Evolutionary conservation across 1,140 invertebrate species (phyloP), one percentile per base, ranked within the genome.

Genomic region (Pteromalus puparum): DNA sequence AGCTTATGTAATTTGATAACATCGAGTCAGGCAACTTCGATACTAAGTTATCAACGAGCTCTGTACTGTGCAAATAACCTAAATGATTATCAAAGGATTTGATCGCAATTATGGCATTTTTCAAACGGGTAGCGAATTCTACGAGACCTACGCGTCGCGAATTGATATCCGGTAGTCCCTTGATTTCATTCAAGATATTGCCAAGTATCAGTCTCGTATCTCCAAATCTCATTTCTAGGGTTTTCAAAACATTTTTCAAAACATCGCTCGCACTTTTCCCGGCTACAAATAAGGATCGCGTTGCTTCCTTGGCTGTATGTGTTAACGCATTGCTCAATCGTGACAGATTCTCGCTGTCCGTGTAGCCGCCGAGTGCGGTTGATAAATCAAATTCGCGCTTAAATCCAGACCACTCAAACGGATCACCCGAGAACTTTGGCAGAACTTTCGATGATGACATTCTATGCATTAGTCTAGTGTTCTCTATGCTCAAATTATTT

Each of bases 381-480:
- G 85, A 82, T 21, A 65, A n/a, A 74, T 86, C 85, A 46, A 73
- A 86, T 2, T 73, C 34, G 46, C 42, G 61, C 21, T 80, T 86
- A 30, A 86, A 86, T 72, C 68, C 48, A 28, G 77, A 42, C 85
- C 85, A 86, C 2, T 86, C 68, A 3, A 86, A 26, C 12, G 77
- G 53, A 65, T 82, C 80, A 2, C 81, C 80, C 5, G 75, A 53
- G 61, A 85, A 85, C 18, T 10, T 48, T 0, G 84, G 84, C 18
- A 81, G 65, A 28, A 34, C 26, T 53, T 81, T 85, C 7, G 72
- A 67, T n/a, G 83, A 61, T 6, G 83, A 68, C n/a, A 81, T 46
- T 46, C 34, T 70, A 26, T 81, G 53, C 21, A 81, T 21, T 48
- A 81, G 42, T 65, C 21, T 15, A 65, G 15, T 15, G 61, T 65